These are phyloP conservation scores for Cololabis saira DNA, from an alignment of 2,113 vertebrate genomes.

Conservation along the genomic window DNA sequence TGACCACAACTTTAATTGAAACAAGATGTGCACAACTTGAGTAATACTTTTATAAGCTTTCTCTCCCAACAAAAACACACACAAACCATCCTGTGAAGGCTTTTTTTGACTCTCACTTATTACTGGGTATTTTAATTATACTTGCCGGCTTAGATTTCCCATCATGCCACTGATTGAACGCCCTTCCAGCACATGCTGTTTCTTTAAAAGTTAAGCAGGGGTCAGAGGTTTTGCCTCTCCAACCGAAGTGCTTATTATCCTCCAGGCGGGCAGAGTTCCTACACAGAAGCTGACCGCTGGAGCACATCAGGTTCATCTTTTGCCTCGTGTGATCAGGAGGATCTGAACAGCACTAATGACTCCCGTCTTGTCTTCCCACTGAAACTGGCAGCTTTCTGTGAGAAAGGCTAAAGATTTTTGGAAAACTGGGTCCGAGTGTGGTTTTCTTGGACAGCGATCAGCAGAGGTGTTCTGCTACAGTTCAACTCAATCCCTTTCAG, in stretches of 20 bases:
- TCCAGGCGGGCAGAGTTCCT: background rate
- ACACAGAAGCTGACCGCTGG: background rate
- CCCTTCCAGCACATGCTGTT: conserved; percentile 46
- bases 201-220: conserved; percentile 28
- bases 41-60: conserved; percentile 68
- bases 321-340: background rate
- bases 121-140: conserved; percentile 64
- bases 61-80: conserved; percentile 49
- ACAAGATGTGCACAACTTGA: conserved; percentile 75
- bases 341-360: background rate
- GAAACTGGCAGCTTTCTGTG: background rate
- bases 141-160: conserved; percentile 60
- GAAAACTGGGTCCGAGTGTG: too few relatives aligned
- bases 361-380: background rate
- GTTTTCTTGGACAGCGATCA: conserved; percentile 9
- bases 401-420: background rate
- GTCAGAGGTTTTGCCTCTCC: conserved; percentile 27
- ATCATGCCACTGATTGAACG: conserved; percentile 56
- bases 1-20: conserved; percentile 77
- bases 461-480: conserved; percentile 7
- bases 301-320: background rate
- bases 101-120: conserved; percentile 63
- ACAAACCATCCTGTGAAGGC: conserved; percentile 35
- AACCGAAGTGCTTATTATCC: background rate
- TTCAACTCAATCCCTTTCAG: conserved; percentile 14